Conservation (phyloP, 2,113 vertebrate genomes). For the Mastomys coucha region DNA sequence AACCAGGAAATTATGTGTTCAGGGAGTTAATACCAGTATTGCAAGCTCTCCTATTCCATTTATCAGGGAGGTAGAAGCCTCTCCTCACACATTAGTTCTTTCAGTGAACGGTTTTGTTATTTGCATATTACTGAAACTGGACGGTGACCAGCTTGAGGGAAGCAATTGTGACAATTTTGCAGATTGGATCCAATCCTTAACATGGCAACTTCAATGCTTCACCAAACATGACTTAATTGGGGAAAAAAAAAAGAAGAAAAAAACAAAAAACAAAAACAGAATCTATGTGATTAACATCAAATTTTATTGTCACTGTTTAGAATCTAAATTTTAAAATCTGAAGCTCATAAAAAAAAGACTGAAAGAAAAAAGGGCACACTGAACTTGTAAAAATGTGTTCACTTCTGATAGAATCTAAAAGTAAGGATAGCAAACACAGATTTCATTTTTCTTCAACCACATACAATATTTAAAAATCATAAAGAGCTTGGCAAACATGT, state of each 20-base stretch:
- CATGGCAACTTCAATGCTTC: background rate
- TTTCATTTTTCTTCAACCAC: conserved; percentile 55
- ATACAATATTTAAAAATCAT: conserved; percentile 66
- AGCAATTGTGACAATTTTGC: background rate
- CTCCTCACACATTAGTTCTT: background rate
- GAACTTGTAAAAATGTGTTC: background rate
- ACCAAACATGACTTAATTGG: background rate
- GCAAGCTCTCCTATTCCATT: background rate
- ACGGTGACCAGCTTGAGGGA: background rate
- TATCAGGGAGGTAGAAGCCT: background rate
- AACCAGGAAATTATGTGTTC: background rate
- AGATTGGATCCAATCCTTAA: background rate
- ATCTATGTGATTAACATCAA: background rate
- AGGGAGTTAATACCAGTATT: background rate
- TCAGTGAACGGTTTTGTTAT: background rate
- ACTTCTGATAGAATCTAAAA: conserved; percentile 22
- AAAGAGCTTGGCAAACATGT: conserved; percentile 58
- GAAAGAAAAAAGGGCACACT: conserved; percentile 13
- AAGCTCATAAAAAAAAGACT: background rate
- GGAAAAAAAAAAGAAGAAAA: background rate
- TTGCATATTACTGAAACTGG: background rate
- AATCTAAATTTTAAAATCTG: background rate
- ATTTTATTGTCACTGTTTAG: background rate
- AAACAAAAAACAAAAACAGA: background rate
- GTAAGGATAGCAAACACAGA: conserved; percentile 33